Conservation (phyloP, 2,797 vertebrate genomes). For the Periparus ater region DNA sequence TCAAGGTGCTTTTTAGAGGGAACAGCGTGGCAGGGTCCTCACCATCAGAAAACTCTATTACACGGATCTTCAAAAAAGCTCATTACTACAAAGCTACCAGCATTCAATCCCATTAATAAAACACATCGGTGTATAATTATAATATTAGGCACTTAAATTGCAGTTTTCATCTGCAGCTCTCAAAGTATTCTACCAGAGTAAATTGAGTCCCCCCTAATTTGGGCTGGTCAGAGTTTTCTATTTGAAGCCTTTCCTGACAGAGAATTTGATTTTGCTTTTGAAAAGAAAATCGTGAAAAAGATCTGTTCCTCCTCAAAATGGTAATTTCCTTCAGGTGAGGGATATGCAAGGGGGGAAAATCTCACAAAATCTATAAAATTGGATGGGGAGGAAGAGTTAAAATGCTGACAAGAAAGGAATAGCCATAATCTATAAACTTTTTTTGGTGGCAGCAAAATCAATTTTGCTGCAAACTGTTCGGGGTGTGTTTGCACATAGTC, state of each 20-base stretch:
- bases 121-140: conserved; percentile 54
- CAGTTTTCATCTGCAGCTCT: conserved; percentile 58
- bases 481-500: background rate
- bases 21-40: background rate
- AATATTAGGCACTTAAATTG: conserved; percentile 62
- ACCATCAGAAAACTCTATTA: conserved; percentile 53
- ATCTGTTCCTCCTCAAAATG: background rate
- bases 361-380: background rate
- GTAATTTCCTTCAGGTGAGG: background rate
- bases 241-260: background rate
- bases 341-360: fast-evolving
- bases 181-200: conserved; percentile 1
- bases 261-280: background rate
- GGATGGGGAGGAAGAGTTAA: background rate
- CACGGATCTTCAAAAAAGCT: conserved; percentile 44
- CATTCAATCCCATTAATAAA: conserved; percentile 65
- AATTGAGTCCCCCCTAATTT: conserved; percentile 34
- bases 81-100: conserved; percentile 55
- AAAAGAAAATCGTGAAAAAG: background rate
- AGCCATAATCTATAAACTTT: background rate
- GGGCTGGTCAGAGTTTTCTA: background rate
- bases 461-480: background rate
- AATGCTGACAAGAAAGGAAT: background rate
- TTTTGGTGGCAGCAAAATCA: background rate
- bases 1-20: background rate